Conservation (phyloP, 23 tunicate species). For the Oikopleura albicans region DNA sequence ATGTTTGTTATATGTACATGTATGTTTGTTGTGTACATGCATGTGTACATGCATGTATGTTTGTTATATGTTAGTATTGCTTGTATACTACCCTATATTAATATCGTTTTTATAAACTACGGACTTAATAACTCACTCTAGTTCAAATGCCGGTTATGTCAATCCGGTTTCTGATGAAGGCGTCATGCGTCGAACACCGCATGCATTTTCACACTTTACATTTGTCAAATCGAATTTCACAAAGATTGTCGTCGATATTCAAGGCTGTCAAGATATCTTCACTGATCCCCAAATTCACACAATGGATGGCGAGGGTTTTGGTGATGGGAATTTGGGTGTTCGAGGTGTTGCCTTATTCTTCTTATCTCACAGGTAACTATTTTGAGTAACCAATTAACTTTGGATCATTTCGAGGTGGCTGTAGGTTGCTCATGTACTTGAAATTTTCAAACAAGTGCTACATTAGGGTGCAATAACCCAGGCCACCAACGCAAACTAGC, state of each 20-base stretch:
- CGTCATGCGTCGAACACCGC: neutral
- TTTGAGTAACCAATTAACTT: no score
- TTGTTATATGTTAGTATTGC: no score
- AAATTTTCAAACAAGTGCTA: no score
- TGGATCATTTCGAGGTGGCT: no score
- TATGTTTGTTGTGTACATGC: no score
- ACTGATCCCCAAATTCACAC: constrained; percentile 7
- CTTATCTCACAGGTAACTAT: neutral
- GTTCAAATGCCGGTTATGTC: constrained; percentile 17
- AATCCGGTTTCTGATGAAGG: neutral
- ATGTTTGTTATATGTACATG: no score
- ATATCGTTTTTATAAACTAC: neutral
- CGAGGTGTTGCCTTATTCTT: constrained; percentile 3
- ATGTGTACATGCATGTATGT: no score
- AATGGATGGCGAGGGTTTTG: constrained; percentile 8
- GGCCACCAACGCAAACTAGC: no score
- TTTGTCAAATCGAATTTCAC: constrained; percentile 84
- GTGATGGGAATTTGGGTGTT: neutral
- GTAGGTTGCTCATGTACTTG: no score
- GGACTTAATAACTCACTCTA: neutral
- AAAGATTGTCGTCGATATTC: constrained; percentile 20
- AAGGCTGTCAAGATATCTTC: neutral
- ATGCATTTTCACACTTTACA: constrained; percentile 98
- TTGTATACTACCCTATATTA: no score
- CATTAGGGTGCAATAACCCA: no score